Conservation (phyloP, 2,113 vertebrate genomes). For the Eretmochelys imbricata region DNA sequence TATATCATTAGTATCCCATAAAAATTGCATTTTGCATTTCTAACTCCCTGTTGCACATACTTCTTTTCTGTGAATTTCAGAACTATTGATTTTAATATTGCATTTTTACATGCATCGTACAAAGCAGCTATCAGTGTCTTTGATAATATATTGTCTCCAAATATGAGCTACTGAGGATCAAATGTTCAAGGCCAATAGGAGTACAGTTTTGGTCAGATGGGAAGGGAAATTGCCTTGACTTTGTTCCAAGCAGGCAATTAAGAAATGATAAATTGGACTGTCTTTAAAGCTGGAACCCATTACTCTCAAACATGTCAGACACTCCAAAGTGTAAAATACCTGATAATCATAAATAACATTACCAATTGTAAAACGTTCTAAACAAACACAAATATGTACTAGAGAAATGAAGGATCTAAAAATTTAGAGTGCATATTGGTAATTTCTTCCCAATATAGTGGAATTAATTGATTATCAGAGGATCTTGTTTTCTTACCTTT, state of each 20-base stretch:
- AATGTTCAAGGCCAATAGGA: slow-evolving; percentile 50
- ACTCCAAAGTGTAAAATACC: slow-evolving; percentile 69
- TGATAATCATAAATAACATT: slow-evolving; percentile 72
- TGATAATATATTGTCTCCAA: slow-evolving; percentile 25
- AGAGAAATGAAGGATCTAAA: background rate
- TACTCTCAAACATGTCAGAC: slow-evolving; percentile 62
- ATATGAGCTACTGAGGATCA: slow-evolving; percentile 41
- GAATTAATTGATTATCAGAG: background rate
- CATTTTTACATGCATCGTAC: background rate
- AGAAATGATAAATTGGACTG: slow-evolving; percentile 77
- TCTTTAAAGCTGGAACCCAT: slow-evolving; percentile 54
- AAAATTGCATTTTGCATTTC: background rate
- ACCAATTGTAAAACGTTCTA: slow-evolving; percentile 53
- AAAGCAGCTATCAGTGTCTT: slow-evolving; percentile 4
- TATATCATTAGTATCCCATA: background rate
- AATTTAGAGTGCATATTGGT: background rate
- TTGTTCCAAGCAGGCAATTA: slow-evolving; percentile 80
- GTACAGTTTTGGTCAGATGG: slow-evolving; percentile 64
- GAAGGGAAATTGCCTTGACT: slow-evolving; percentile 76
- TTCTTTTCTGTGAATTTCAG: background rate
- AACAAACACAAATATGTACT: background rate
- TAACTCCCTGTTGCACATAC: background rate
- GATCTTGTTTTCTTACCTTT: background rate
- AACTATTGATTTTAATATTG: background rate
- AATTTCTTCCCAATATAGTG: background rate